Evolutionary conservation across 2,113 vertebrate species (phyloP), one percentile per base, ranked within the genome.

Genomic region (Rissa tridactyla): DNA sequence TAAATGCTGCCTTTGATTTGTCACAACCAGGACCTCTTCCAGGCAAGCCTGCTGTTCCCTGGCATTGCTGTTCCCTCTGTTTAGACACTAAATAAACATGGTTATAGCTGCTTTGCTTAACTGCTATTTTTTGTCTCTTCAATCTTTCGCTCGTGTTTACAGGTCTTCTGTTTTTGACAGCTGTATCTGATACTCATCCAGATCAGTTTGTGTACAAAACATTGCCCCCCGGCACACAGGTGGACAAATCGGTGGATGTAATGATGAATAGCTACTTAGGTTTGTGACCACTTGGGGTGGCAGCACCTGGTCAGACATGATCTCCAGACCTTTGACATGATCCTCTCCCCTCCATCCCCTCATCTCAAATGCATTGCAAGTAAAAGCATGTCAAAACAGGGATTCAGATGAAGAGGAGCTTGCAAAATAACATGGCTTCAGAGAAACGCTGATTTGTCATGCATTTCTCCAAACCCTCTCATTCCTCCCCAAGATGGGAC

Each of bases 241-340:
- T 96, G 95, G 93, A 95, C 96, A 97, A 87, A 76, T 71, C 94
- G 72, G 92, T 97, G 68, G 98, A 98, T 97, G 94, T 98, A 98
- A 97, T 96, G 96, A 98, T 98, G 97, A 99, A 98, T 98, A 99
- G 98, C 98, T 99, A 98, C 96, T 98, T 99, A 99, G 98, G 98
- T 99, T 98, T 98, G 98, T 99, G 97, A 97, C 96, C 97, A 96
- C 77, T 27, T 57, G 69, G 97, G 81, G 95, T 93, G 97, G 97
- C 97, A 97, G 71, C 77, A 97, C 92, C 92, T 97, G 94, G 88
- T 97, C 96, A 94, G 91, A 97, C 95, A 84, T 95, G 73, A 92
- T 92, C 83, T 97, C 96, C 96, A 92, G 77, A 96, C 71, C 40
- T 84, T 64, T 95, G 66, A 87, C 84, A 75, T 49, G 30, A 88